Evolutionary conservation across 2,888 invertebrate species (phyloP), one percentile per base, ranked within the genome.

Genomic region (Trichopria drosophilae): DNA sequence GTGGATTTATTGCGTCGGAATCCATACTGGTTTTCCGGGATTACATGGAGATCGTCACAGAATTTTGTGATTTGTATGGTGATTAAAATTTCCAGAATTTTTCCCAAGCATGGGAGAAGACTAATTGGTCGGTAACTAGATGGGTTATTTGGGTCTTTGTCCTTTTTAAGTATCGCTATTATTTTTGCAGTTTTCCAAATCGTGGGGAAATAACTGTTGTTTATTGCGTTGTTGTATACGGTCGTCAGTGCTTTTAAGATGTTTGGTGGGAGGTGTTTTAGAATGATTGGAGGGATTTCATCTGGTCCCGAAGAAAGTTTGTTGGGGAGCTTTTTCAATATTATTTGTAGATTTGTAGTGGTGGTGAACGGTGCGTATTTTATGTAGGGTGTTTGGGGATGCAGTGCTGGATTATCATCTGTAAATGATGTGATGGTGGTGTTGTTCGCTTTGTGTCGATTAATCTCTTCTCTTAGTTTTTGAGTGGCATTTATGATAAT

Each of bases 121-220:
- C 34, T 34, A 12, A 34, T 34, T 9, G 34, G 34, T 7, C 34
- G 34, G 34, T 34, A 34, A 12, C 13, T 34, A n/a, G n/a, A n/a
- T n/a, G n/a, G n/a, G n/a, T n/a, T n/a, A n/a, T n/a, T n/a, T n/a
- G n/a, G n/a, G n/a, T 9, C 12, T 34, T 34, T 7, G 7, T n/a
- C 34, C 12, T 34, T 34, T 34, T 37, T 37, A 7, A 20, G 6
- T 7, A 34, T 34, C 7, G 34, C 10, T 7, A 34, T 34, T 7
- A 34, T 12, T 12, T 34, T 34, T n/a, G 34, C 34, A 10, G 10
- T 34, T 34, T 34, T 34, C 34, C 34, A 34, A 13, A 12, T 13
- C 12, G 7, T 12, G 10, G 34, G 34, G 34, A 34, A 34, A 12
- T 34, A 13, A 7, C 7, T 13, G 13, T n/a, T 9, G 13, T 34